Evolutionary conservation across 2,113 vertebrate species (phyloP), one percentile per base, ranked within the genome.

Genomic region (Erythrolamprus reginae): DNA sequence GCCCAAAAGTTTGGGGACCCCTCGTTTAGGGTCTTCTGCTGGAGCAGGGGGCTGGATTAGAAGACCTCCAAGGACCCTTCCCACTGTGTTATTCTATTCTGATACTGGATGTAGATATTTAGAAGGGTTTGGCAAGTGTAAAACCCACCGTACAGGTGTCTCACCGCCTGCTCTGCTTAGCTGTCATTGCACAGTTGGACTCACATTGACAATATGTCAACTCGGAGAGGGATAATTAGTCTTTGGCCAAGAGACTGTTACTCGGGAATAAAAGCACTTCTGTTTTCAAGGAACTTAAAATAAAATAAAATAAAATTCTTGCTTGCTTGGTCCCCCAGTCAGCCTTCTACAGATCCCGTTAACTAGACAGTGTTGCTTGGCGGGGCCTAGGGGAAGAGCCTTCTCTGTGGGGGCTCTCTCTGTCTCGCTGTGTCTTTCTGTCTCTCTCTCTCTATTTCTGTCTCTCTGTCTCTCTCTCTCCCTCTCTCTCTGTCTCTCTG

Each of bases 141-240:
- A 48, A 48, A n/a, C 45, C 45, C 45, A 84, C 82, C 42, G 48
- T 5, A 47, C 24, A 17, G 83, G 83, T 33, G 48, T 13, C 48
- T 33, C 28, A 10, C 1, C 1, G 3, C 83, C 10, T 50, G 47
- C 23, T 17, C 28, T 1, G 26, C 47, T 70, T 33, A 17, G 12
- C n/a, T 24, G 21, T 48, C 82, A 48, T 48, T 45, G 82, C 45
- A 5, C 82, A 26, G 45, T 23, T 58, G 33, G 65, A 70, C 5
- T 65, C n/a, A 70, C 33, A 33, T 33, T 51, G 83, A 85, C 45
- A 70, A 65, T 93, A 93, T 90, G 93, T 94, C 94, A 95, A 93
- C 89, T 92, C 92, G 91, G 94, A 95, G 95, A 93, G 95, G 92
- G 93, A 93, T 84, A 94, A 86, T 93, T 87, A 50, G 84, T 92